A percentile compares a stretch with the other conserved stretches of the same genome.
Conservation (phyloP, 2,113 vertebrate species). For the Pelusios castaneus region DNA sequence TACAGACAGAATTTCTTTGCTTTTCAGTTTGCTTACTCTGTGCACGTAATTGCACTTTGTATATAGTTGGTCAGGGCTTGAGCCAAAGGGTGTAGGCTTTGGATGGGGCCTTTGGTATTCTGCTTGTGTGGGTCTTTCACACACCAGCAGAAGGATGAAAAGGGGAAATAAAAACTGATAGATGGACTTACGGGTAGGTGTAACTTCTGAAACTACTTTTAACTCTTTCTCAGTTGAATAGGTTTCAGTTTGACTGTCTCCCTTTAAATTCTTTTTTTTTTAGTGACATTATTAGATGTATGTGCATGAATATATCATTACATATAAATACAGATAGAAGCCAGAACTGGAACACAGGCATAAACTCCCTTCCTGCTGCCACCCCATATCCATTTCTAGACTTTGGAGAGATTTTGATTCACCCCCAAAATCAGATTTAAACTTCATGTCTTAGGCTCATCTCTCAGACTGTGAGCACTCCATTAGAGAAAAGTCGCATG, state of each 20-base stretch:
- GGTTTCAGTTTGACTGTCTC: background rate
- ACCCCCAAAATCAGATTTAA: background rate
- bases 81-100: background rate
- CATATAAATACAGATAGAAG: background rate
- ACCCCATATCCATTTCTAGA: background rate
- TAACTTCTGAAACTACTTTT: background rate
- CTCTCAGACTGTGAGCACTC: background rate
- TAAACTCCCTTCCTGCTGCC: background rate
- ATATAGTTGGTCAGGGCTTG: background rate
- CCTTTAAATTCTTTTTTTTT: background rate
- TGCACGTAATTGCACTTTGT: background rate
- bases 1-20: background rate
- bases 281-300: background rate
- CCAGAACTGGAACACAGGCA: background rate
- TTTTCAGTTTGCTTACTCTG: background rate
- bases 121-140: conserved; percentile 18
- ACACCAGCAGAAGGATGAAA: background rate
- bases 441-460: too few species aligned
- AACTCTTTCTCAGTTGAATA: background rate
- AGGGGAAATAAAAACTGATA: background rate
- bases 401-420: conserved; percentile 14
- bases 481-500: background rate
- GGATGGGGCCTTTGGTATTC: conserved; percentile 5
- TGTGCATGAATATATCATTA: background rate
- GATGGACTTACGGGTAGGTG: background rate